Evolutionary conservation across 2,888 invertebrate species (phyloP), one percentile per base, ranked within the genome.

Genomic region (Lepidochrysops patricia): DNA sequence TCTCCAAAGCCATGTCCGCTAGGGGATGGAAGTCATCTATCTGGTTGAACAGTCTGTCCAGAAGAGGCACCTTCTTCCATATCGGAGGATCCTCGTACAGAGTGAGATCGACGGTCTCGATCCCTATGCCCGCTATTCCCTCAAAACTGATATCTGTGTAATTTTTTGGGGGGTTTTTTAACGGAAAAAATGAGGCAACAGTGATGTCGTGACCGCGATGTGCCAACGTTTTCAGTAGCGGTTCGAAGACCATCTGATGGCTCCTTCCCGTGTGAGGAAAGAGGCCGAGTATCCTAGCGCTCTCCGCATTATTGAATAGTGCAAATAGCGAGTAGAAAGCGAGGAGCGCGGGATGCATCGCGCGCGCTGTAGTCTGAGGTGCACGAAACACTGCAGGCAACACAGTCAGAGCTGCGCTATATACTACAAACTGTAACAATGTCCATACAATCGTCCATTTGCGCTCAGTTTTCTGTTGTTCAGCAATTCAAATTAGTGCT

Each of bases 211-310:
- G 92, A 1, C 93, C 93, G 54, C 89, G 83, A 23, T 80, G 79
- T 0, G 90, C 91, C 58, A 93, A 73, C 43, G 83, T 87, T 57
- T 81, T 82, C 5, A 93, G 70, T 2, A 93, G 75, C 0, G 90
- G 90, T 52, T 90, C 86, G 72, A 91, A 92, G 0, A 92, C 91
- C 73, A 90, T 86, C 67, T 92, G 92, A 68, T 93, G 93, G 67
- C 93, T 93, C 62, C 89, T 90, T 0, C 91, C 92, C 0, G 89
- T 84, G 68, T 92, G 90, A 0, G 91, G 90, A 68, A 93, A 92
- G 0, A 92, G 74, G 2, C 90, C 92, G 50, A 93, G 82, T 58
- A 93, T 89, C 50, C 90, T 89, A 57, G 85, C 89, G 58, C 83
- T 64, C 62, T 73, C 64, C 2, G 67, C 80, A 72, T 79, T 60